Evolutionary conservation across 2,888 invertebrate species (phyloP), one percentile per base, ranked within the genome.

Genomic region (Hymenopus coronatus): DNA sequence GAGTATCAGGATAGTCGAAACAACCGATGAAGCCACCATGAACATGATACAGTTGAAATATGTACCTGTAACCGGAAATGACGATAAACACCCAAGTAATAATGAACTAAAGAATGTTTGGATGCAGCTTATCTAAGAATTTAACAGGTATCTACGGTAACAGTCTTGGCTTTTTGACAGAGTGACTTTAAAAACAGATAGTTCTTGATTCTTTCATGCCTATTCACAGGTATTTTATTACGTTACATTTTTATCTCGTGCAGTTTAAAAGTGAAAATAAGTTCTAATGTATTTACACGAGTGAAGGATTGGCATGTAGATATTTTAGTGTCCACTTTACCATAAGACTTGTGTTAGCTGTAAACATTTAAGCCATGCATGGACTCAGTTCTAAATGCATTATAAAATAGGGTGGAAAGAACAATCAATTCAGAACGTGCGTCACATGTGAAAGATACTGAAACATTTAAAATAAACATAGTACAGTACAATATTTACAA

Each of bases 41-140:
- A 99, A 98, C 99, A 99, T 99, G 95, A 99, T 99, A 95, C 98
- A 98, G 95, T 99, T 99, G 96, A 99, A 99, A 95, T 99, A 99
- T 92, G 98, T 98, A 94, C 97, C 97, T 96, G 94, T 91, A 94
- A 89, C 81, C 83, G 30, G 88, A 88, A 85, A 46, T 27, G 28
- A 27, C 40, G 86, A 25, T 86, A 86, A 40, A 87, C 82, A 33
- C n/a, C 30, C 85, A 4, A 70, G 20, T 70, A 70, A 3, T 70
- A 70, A 70, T 25, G 4, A 20, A 70, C 15, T 70, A 20, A 20
- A 20, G 6, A 2, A 20, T 70, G 1, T 70, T 70, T 70, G 54
- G 54, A 70, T 70, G 54, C 54, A 70, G 20, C 54, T 70, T 70
- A 70, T 70, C 54, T 70, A 70, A 70, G 54, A 70, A 15, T 70